Conservation (phyloP, 2,888 invertebrate species). For the Agrenia bidenticulata region DNA sequence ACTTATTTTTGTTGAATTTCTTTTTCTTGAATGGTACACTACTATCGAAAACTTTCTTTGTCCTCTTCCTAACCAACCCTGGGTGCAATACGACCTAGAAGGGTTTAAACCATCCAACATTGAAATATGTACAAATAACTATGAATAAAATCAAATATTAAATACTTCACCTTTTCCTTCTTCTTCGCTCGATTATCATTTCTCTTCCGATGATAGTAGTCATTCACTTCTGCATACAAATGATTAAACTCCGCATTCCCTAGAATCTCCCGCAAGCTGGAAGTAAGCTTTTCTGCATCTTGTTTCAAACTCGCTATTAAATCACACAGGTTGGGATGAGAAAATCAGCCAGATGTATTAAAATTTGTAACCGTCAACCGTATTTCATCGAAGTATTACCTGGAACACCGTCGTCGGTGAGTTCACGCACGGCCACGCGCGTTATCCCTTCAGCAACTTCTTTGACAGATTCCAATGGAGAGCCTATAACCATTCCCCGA, state of each 20-base stretch:
- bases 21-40: slow-evolving; percentile 28
- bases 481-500: slow-evolving; percentile 33
- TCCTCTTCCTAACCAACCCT: slow-evolving; percentile 34
- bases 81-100: slow-evolving; percentile 36
- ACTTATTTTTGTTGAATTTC: slow-evolving; percentile 18
- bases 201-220: slow-evolving; percentile 39
- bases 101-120: background rate
- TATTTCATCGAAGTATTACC: too few relatives aligned
- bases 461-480: slow-evolving; percentile 33
- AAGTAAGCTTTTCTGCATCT: slow-evolving; percentile 36
- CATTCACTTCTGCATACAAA: slow-evolving; percentile 39
- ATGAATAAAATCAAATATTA: background rate
- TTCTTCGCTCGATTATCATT: slow-evolving; percentile 44
- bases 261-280: slow-evolving; percentile 28
- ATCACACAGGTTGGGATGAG: background rate
- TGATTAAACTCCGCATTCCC: slow-evolving; percentile 37
- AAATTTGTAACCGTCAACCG: background rate
- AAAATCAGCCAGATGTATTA: background rate
- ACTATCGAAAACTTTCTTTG: slow-evolving; percentile 26
- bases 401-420: slow-evolving; percentile 44
- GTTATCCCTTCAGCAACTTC: slow-evolving; percentile 35
- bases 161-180: slow-evolving; percentile 42
- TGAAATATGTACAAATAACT: background rate
- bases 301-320: slow-evolving; percentile 30
- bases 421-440: slow-evolving; percentile 38